A percentile compares a stretch with the other conserved stretches of the same genome.
Conservation (phyloP, 2,888 invertebrate genomes). For the Leptinotarsa haldemani region DNA sequence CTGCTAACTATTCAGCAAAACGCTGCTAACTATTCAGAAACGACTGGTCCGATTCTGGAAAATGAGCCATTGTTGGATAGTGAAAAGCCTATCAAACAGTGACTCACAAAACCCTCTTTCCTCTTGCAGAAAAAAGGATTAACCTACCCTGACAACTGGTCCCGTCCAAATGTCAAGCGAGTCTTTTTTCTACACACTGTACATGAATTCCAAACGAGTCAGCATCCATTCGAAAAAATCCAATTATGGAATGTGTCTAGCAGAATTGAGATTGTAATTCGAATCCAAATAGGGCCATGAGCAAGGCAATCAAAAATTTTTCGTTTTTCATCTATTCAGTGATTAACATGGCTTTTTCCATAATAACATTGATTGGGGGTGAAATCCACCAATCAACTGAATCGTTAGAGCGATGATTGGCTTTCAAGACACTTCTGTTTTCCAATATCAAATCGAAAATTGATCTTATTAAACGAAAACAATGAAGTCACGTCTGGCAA, state of each 20-base stretch:
- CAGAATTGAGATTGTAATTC: neutral
- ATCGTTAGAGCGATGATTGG: conserved; percentile 26
- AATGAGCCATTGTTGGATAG: no score
- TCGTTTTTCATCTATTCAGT: neutral
- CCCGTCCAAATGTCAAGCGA: no score
- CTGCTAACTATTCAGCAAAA: no score
- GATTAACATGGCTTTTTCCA: conserved; percentile 16
- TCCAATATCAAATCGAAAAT: conserved; percentile 28
- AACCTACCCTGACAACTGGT: no score
- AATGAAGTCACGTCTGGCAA: conserved; percentile 26
- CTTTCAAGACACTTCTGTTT: conserved; percentile 28
- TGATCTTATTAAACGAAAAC: conserved; percentile 27
- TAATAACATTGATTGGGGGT: neutral
- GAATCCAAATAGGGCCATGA: neutral
- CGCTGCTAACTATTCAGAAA: no score
- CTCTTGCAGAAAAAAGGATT: no score
- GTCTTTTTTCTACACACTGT: neutral
- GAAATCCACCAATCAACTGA: conserved; percentile 24
- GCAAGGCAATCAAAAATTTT: neutral
- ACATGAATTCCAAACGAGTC: conserved; percentile 4
- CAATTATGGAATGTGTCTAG: conserved; percentile 11
- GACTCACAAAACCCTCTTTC: no score
- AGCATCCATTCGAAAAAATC: conserved; percentile 19
- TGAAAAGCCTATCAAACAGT: no score
- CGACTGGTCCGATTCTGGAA: no score